A percentile compares a stretch with the other conserved stretches of the same genome.
These are phyloP conservation scores for Holotrichia oblita DNA, from an alignment of 1,140 invertebrate species.

Conservation along the genomic window DNA sequence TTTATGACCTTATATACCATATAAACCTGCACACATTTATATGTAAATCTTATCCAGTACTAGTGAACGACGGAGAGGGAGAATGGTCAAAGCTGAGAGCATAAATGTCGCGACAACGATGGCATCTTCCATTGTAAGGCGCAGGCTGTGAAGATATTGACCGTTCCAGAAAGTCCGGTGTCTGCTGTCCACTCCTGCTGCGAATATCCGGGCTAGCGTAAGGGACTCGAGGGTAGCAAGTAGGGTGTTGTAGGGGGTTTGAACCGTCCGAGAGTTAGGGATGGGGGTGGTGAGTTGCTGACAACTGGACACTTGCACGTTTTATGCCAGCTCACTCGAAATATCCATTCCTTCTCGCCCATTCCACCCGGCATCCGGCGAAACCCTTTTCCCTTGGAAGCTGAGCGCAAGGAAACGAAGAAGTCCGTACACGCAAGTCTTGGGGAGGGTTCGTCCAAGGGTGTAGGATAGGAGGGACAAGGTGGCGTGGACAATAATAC, in stretches of 20 bases:
- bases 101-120: slow-evolving; percentile 36
- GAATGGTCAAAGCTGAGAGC: background rate
- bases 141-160: slow-evolving; percentile 55
- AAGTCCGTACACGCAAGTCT: background rate
- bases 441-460: background rate
- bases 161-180: slow-evolving; percentile 49
- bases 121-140: slow-evolving; percentile 47
- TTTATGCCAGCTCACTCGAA: slow-evolving; percentile 48
- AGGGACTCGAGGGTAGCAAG: background rate
- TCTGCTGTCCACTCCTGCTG: slow-evolving; percentile 47
- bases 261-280: background rate
- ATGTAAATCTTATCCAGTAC: too few species aligned
- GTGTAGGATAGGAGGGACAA: background rate
- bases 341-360: slow-evolving; percentile 37
- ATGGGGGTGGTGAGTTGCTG: slow-evolving; percentile 43
- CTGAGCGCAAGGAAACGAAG: background rate
- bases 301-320: slow-evolving; percentile 53
- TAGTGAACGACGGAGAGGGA: background rate
- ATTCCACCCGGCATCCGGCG: background rate
- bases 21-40: too few species aligned
- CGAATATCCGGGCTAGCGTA: slow-evolving; percentile 44
- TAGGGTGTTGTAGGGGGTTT: slow-evolving; percentile 31
- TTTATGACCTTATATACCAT: too few species aligned
- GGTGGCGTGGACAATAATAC: slow-evolving; percentile 48
- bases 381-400: background rate